These are phyloP conservation scores for Mythimna loreyi DNA, from an alignment of 2,888 invertebrate genomes.

Conservation along the genomic window DNA sequence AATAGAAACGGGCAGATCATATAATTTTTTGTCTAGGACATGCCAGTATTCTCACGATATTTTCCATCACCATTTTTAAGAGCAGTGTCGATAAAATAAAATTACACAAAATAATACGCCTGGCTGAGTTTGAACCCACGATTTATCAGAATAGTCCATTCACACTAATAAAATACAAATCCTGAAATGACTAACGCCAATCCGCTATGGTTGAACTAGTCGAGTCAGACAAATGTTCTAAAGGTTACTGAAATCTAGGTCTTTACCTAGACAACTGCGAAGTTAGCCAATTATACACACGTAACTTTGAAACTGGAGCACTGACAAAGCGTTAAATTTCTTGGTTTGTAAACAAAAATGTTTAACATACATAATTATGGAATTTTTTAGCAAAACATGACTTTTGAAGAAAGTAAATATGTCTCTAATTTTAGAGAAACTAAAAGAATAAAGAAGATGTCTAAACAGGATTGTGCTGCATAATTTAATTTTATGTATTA, in stretches of 20 bases:
- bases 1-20: too few species aligned
- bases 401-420: not conserved
- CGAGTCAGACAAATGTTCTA: not conserved
- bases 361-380: too few species aligned
- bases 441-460: too few species aligned
- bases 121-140: too few species aligned
- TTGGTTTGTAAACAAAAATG: constrained; percentile 5
- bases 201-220: not conserved
- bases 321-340: constrained; percentile 11
- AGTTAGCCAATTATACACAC: constrained; percentile 40
- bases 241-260: constrained; percentile 51
- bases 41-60: too few species aligned
- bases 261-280: constrained; percentile 28
- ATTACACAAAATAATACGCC: too few species aligned
- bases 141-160: not conserved
- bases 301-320: constrained; percentile 39
- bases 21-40: too few species aligned
- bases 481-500: too few species aligned
- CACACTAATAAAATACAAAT: not conserved
- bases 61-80: too few species aligned
- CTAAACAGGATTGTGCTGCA: too few species aligned
- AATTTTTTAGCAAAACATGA: constrained; percentile 6
- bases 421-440: too few species aligned
- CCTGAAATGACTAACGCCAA: not conserved
- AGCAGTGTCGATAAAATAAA: too few species aligned